Evolutionary conservation across 2,888 invertebrate genomes (phyloP), one percentile per base, ranked within the genome.

Genomic region (Cosmorhoe ocellata): DNA sequence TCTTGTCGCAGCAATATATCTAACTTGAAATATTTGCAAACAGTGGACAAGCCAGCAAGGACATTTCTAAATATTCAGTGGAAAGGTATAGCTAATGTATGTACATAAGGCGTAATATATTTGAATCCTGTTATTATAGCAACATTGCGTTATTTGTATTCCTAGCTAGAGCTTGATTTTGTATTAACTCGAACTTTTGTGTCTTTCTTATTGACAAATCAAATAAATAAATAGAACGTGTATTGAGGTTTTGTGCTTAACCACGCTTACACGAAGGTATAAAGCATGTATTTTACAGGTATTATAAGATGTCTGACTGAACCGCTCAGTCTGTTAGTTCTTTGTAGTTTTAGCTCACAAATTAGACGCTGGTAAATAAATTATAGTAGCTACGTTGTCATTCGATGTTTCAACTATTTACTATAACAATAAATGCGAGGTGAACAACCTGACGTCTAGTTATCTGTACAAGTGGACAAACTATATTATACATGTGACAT

Each of bases 401-500:
- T 76, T 79, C 81, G 71, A 81, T 76, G 72, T 69, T 36, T 46
- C 54, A 47, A 71, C 70, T 71, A 76, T 48, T 44, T n/a, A 71
- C 69, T 71, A 76, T 48, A 39, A 53, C 36, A 48, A 43, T 52
- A 47, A 33, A 40, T 71, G 76, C 65, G 76, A 73, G 84, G 81
- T 85, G 79, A 86, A 84, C 71, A 76, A 84, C 83, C 84, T 66
- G 51, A 59, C 65, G 61, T 58, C 65, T 73, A 70, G 74, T 84
- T 87, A 87, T 88, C 88, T 81, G 67, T 72, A 42, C 45, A 68
- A 78, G 78, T 73, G 79, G 77, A 79, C 74, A 76, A 67, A 78
- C 74, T 79, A 76, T 78, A 85, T 84, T 80, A 79, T 79, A 81
- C 73, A 67, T 76, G 76, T 84, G 84, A 84, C 82, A 84, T 85